phyloP scores from a whole-genome alignment of 1,140 invertebrate genomes.

The Manduca sexta region DNA sequence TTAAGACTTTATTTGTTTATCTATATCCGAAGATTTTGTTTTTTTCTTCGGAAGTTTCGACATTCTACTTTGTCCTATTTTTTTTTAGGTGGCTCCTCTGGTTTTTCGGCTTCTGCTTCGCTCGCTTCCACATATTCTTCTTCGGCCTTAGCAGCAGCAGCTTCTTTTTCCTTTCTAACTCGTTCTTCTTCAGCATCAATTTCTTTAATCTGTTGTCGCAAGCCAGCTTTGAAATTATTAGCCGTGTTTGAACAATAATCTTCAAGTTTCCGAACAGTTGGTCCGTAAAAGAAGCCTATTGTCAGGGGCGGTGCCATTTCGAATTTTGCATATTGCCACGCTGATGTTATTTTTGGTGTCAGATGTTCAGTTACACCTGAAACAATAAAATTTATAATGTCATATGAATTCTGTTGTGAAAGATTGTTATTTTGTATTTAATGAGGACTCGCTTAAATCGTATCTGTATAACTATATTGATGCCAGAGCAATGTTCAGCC shows the following conservation, averaged over 20 bases:
- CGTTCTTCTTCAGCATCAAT: slow-evolving; percentile 38
- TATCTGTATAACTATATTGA: neutral
- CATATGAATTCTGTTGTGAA: too few relatives aligned
- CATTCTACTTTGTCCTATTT: slow-evolving; percentile 7
- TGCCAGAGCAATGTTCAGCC: too few relatives aligned
- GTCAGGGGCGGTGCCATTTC: slow-evolving; percentile 53
- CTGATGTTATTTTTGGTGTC: slow-evolving; percentile 27
- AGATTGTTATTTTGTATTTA: slow-evolving; percentile 2
- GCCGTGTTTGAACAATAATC: slow-evolving; percentile 18
- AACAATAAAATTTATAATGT: too few relatives aligned
- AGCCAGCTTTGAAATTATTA: slow-evolving; percentile 27
- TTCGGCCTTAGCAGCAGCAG: slow-evolving; percentile 14
- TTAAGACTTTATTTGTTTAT: too few relatives aligned
- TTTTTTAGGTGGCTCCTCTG: slow-evolving; percentile 8
- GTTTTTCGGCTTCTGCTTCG: slow-evolving; percentile 13
- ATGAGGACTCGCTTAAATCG: slow-evolving; percentile 1
- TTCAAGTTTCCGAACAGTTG: slow-evolving; percentile 41
- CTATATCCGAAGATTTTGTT: too few relatives aligned
- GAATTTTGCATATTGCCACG: slow-evolving; percentile 56
- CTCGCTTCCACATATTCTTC: slow-evolving; percentile 13
- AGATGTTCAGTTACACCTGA: slow-evolving; percentile 37
- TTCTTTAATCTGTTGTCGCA: slow-evolving; percentile 33
- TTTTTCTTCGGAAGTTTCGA: too few relatives aligned
- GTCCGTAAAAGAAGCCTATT: slow-evolving; percentile 35
- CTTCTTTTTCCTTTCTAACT: slow-evolving; percentile 14